These are phyloP conservation scores for Masticophis lateralis DNA, from an alignment of 2,797 vertebrate genomes.

Conservation along the genomic window DNA sequence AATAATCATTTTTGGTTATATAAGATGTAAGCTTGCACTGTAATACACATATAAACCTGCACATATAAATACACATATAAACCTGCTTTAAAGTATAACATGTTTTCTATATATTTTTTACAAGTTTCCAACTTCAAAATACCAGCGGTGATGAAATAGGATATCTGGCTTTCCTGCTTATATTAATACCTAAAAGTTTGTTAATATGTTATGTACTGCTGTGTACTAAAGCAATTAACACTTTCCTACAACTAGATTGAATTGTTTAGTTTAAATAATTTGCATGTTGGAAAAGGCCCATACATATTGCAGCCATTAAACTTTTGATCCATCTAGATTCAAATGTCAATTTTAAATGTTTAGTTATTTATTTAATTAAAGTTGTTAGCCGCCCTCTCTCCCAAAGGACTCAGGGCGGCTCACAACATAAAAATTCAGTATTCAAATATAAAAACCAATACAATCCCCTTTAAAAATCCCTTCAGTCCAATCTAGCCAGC, in stretches of 20 bases:
- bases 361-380: no score
- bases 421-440: no score
- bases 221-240: not conserved
- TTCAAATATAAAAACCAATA: no score
- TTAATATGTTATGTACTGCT: not conserved
- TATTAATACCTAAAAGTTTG: not conserved
- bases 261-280: not conserved
- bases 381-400: no score
- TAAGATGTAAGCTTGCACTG: not conserved
- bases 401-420: no score
- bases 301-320: not conserved
- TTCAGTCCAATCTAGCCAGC: no score
- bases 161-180: not conserved
- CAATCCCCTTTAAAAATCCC: no score
- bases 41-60: not conserved
- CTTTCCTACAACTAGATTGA: not conserved
- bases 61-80: not conserved
- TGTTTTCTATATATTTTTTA: not conserved
- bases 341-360: not conserved
- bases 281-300: not conserved
- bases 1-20: not conserved
- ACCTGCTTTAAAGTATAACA: not conserved
- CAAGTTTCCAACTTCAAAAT: not conserved
- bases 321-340: not conserved
- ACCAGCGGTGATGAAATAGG: not conserved